These are phyloP conservation scores for Musca domestica DNA, from an alignment of 1,140 invertebrate genomes.

Conservation along the genomic window DNA sequence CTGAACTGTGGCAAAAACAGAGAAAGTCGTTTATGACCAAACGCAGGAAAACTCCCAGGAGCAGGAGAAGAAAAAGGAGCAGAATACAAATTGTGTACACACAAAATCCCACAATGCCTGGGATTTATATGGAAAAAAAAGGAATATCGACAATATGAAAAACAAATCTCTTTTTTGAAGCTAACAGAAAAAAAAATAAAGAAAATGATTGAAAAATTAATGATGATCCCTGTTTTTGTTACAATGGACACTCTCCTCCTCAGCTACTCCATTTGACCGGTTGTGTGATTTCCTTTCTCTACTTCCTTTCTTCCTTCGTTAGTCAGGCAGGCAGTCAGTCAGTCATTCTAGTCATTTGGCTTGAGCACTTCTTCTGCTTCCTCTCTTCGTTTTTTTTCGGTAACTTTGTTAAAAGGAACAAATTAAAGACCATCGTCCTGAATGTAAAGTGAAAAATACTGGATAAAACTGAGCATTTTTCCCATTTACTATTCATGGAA, in stretches of 20 bases:
- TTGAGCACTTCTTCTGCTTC: too few relatives aligned
- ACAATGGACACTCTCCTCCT: neutral
- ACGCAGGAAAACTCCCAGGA: neutral
- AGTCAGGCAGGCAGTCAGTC: too few relatives aligned
- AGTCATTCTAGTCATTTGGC: too few relatives aligned
- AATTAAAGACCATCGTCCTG: too few relatives aligned
- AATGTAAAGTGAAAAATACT: too few relatives aligned
- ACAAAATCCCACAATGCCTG: neutral
- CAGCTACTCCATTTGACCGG: too few relatives aligned
- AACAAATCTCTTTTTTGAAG: neutral
- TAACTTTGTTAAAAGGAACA: too few relatives aligned
- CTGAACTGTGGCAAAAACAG: constrained; percentile 2
- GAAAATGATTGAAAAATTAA: constrained; percentile 18
- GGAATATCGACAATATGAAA: neutral
- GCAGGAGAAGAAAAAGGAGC: neutral
- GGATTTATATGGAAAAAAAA: neutral
- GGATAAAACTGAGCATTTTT: too few relatives aligned
- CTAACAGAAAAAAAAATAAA: neutral
- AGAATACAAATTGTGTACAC: constrained; percentile 1
- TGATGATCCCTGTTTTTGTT: constrained; percentile 9
- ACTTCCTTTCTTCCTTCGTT: too few relatives aligned
- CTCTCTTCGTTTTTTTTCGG: too few relatives aligned
- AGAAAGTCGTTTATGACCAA: constrained; percentile 15
- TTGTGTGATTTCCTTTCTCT: too few relatives aligned
- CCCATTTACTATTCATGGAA: too few relatives aligned